Evolutionary conservation across 2,797 vertebrate genomes (phyloP), one percentile per base, ranked within the genome.

Genomic region (Stomatorhinus walkeri): DNA sequence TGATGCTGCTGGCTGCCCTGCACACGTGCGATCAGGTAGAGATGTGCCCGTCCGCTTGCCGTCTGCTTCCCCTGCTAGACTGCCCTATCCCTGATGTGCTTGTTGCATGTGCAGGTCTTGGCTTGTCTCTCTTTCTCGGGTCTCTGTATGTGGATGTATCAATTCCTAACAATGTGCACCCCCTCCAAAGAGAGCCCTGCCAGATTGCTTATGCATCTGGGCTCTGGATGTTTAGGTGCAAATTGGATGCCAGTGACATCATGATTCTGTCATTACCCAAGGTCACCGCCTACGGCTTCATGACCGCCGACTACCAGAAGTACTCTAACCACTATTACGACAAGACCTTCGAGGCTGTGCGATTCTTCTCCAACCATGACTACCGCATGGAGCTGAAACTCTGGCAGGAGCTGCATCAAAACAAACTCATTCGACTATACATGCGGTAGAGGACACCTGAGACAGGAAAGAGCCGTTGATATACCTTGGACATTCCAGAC

Each of bases 251-350:
- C 12, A 36, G 64, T 36, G 64, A 72, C 64, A 32, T 36, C 64
- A 24, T 24, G 81, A n/a, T 51, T 12, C 24, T 85, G 43, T 86
- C 54, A 40, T 40, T n/a, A 9, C 56, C 59, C 48, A 97, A 84
- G 96, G 96, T 97, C 88, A 95, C 90, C 2, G 96, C 96, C 0
- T 97, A 96, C 0, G 96, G 96, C 83, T 97, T 96, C 91, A 95
- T 97, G 93, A 97, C 96, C 0, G 93, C 95, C 0, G 94, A 96
- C 92, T 97, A 91, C 40, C 28, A 0, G 0, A 94, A 91, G 0
- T 97, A 95, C 91, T 96, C 96, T 0, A 93, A 97, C 88, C 96
- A 97, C 91, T 97, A 96, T 91, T 97, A 91, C 0, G 96, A 97
- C 92, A 89, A 0, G 1, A 48, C 0, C 0, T 92, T 79, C 90